Evolutionary conservation across 2,113 vertebrate species (phyloP).

Genomic region (Hippopotamus amphibius): DNA sequence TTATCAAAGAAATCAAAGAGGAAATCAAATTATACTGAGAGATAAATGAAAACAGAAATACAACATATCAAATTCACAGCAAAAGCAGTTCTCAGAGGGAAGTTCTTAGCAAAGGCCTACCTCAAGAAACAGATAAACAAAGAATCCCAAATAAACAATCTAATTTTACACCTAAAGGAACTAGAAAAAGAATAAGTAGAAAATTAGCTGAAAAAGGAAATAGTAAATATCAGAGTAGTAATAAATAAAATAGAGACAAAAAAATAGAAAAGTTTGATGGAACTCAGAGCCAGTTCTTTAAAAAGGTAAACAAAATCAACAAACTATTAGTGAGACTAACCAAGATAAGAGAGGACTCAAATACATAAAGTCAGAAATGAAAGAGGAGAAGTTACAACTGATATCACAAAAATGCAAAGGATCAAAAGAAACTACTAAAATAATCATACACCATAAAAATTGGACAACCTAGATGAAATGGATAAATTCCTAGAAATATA

Average conservation of each 20-base stretch:
- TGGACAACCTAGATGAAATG: not conserved
- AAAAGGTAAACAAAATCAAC: not conserved
- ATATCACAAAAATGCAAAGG: not conserved
- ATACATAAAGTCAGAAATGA: not conserved
- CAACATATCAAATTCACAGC: not conserved
- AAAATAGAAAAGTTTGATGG: not conserved
- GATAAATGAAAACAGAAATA: not conserved
- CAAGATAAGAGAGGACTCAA: not conserved
- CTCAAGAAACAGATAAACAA: not conserved
- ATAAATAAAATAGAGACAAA: not conserved
- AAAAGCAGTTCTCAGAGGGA: not conserved
- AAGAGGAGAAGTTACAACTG: not conserved
- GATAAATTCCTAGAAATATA: not conserved
- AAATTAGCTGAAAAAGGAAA: not conserved
- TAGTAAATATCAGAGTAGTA: not conserved
- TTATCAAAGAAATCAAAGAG: not conserved
- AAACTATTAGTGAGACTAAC: not conserved
- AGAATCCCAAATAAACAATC: not conserved
- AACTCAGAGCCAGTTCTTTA: not conserved
- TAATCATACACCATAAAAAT: not conserved
- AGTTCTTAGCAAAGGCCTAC: not conserved
- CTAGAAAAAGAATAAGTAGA: not conserved
- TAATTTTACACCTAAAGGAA: not conserved
- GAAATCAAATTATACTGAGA: not conserved
- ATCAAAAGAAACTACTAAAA: not conserved